Conservation (phyloP, 2,797 vertebrate genomes). For the Xenops minutus region DNA sequence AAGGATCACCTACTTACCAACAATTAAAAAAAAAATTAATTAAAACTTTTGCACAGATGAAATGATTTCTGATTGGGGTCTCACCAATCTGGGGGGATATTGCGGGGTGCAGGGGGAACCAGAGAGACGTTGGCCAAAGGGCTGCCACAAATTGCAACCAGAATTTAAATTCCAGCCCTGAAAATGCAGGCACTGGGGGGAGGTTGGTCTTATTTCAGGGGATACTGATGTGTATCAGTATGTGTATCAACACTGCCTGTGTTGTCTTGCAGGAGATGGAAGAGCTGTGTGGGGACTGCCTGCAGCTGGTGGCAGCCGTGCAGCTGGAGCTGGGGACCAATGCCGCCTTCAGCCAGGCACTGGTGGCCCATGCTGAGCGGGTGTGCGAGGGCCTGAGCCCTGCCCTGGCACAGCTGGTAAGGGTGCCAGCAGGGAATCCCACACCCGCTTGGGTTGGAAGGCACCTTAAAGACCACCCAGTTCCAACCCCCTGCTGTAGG, state of each 20-base stretch:
- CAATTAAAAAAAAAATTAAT: not conserved
- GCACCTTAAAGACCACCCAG: not conserved
- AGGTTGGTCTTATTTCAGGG: accelerated
- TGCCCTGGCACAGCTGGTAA: conserved; percentile 41
- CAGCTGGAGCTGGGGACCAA: conserved; percentile 77
- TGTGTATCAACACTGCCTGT: not conserved
- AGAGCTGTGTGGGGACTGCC: conserved; percentile 82
- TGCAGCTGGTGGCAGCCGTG: conserved; percentile 80
- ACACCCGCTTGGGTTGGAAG: not conserved
- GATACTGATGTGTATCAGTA: accelerated
- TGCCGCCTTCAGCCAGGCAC: conserved; percentile 66
- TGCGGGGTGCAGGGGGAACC: not conserved
- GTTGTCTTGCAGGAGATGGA: conserved; percentile 37
- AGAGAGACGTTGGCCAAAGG: not conserved
- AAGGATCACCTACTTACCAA: not conserved
- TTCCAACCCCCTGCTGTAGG: no score
- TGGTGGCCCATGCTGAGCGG: conserved; percentile 71
- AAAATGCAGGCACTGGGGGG: accelerated
- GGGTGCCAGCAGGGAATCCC: not conserved
- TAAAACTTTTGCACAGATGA: not conserved
- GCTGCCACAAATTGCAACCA: not conserved
- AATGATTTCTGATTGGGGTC: not conserved
- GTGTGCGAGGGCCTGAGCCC: conserved; percentile 83
- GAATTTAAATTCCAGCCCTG: not conserved
- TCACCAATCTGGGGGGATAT: accelerated